Percentiles rank a stretch among this genome's conserved stretches.
These are phyloP conservation scores for Macrosiphum euphorbiae DNA, from an alignment of 2,888 invertebrate species.

Conservation along the genomic window DNA sequence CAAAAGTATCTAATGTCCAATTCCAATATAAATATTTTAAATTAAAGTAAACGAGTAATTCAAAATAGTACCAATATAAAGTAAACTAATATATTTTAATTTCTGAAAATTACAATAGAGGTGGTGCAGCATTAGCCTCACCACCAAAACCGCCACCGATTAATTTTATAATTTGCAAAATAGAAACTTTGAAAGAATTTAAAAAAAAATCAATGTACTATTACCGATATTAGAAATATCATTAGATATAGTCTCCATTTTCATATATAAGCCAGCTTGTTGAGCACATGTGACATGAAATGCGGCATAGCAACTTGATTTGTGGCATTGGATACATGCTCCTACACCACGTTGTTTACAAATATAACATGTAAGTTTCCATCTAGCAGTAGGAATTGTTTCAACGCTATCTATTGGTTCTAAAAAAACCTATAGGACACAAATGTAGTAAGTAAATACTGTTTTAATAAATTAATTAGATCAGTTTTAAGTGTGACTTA, in stretches of 20 bases:
- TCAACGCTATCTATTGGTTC: slow-evolving; percentile 98
- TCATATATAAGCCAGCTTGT: slow-evolving; percentile 94
- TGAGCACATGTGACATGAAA: slow-evolving; percentile 99
- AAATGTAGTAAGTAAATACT: not conserved
- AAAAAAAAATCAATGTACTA: not conserved
- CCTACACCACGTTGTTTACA: slow-evolving; percentile 94
- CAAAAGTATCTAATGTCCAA: too few species aligned
- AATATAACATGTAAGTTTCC: slow-evolving; percentile 97
- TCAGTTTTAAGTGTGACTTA: slow-evolving; percentile 70
- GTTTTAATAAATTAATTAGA: not conserved
- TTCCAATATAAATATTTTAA: too few species aligned
- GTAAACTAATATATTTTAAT: too few species aligned
- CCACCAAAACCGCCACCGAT: not conserved
- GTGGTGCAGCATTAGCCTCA: too few species aligned
- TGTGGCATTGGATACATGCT: slow-evolving; percentile 98
- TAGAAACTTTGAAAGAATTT: not conserved
- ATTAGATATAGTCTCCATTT: slow-evolving; percentile 91
- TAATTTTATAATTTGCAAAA: not conserved
- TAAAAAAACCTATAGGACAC: slow-evolving; percentile 76
- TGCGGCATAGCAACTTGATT: slow-evolving; percentile 95
- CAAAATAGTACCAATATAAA: too few species aligned
- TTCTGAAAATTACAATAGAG: too few species aligned
- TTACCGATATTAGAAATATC: slow-evolving; percentile 65
- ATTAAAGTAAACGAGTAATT: too few species aligned
- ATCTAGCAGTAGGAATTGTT: slow-evolving; percentile 94